Conservation (phyloP, 2,113 vertebrate genomes). For the Varanus salvator region DNA sequence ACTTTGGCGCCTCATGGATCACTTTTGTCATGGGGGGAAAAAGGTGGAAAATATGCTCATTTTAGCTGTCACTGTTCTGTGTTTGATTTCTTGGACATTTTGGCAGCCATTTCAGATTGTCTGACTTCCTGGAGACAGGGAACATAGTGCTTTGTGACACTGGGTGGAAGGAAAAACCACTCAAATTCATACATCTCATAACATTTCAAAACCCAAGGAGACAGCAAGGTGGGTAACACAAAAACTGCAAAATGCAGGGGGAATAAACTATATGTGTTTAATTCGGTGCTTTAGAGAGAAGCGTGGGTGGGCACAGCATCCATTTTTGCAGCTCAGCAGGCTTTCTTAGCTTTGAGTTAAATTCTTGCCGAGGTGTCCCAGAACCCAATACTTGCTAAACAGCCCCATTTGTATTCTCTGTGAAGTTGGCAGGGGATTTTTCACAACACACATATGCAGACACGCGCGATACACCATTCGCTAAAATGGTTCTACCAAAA, state of each 20-base stretch:
- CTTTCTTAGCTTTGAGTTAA: constrained; percentile 22
- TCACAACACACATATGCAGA: background rate
- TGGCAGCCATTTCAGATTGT: constrained; percentile 30
- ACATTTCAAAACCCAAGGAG: constrained; percentile 26
- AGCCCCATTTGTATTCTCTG: constrained; percentile 29
- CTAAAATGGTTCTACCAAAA: background rate
- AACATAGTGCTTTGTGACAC: constrained; percentile 23
- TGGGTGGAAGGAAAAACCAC: background rate
- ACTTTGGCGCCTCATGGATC: constrained; percentile 2
- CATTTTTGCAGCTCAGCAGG: background rate
- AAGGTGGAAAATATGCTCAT: background rate
- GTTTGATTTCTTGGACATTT: constrained; percentile 35
- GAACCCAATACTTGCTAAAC: background rate
- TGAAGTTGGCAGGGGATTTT: constrained; percentile 33
- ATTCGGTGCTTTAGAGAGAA: background rate
- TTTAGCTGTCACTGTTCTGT: constrained; percentile 39
- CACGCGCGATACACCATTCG: background rate
- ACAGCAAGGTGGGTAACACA: background rate
- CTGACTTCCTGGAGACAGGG: background rate
- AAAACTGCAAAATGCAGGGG: background rate
- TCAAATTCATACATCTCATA: background rate
- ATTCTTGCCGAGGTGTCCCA: constrained; percentile 7
- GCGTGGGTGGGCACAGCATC: background rate
- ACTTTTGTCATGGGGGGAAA: background rate
- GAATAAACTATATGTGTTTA: background rate